Evolutionary conservation across 30 jellyfish, hydroid and myxozoan genomes (phyloP).

Genomic region (Chrysaora quinquecirrha): DNA sequence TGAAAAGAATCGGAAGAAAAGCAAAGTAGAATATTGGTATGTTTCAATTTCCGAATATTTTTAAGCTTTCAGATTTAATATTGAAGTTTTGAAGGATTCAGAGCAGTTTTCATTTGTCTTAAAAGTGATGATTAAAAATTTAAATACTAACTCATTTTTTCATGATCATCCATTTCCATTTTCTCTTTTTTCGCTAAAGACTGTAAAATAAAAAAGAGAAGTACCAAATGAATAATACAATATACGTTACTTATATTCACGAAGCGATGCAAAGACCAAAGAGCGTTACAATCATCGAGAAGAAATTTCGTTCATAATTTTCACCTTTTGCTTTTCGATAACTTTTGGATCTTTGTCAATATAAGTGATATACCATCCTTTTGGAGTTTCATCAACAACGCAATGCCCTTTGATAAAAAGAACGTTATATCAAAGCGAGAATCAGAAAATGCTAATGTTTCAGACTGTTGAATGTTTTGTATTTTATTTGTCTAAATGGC

Average conservation of each 20-base stretch:
- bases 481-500: too few relatives aligned
- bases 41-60: too few relatives aligned
- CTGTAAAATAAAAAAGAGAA: slow-evolving; percentile 25
- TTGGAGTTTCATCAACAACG: slow-evolving; percentile 98
- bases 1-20: slow-evolving; percentile 3
- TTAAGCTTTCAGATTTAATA: too few relatives aligned
- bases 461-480: too few relatives aligned
- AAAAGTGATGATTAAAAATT: too few relatives aligned
- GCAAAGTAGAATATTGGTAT: too few relatives aligned
- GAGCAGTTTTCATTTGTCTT: too few relatives aligned
- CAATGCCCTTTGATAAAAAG: slow-evolving; percentile 65
- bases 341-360: slow-evolving; percentile 95
- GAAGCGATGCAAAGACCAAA: too few relatives aligned
- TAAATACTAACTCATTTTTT: slow-evolving; percentile 78
- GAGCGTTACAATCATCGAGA: too few relatives aligned
- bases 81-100: too few relatives aligned
- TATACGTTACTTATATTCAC: not conserved
- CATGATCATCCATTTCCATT: slow-evolving; percentile 93
- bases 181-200: slow-evolving; percentile 86
- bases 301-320: not conserved
- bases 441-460: too few relatives aligned
- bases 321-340: slow-evolving; percentile 90
- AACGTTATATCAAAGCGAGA: too few relatives aligned
- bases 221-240: not conserved
- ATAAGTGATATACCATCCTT: slow-evolving; percentile 96